Conservation (phyloP, 2,888 invertebrate genomes). For the Nemapogon koenigi region DNA sequence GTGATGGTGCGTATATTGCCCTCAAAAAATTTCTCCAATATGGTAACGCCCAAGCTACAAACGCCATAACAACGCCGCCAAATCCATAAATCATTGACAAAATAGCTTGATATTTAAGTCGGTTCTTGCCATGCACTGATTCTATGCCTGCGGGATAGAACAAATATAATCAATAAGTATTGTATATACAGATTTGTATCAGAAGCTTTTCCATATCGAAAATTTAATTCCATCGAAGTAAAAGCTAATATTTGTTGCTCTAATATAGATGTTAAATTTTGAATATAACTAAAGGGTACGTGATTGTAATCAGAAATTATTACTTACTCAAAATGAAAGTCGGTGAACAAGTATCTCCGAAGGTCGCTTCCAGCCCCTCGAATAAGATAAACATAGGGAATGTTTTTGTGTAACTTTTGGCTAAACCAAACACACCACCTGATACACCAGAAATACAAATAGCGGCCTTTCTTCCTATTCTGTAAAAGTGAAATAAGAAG, state of each 20-base stretch:
- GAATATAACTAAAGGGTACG: neutral
- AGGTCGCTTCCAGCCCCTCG: slow-evolving; percentile 60
- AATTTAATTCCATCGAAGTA: neutral
- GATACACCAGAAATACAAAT: slow-evolving; percentile 55
- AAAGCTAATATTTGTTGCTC: neutral
- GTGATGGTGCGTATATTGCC: slow-evolving; percentile 71
- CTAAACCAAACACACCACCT: slow-evolving; percentile 55
- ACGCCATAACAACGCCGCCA: slow-evolving; percentile 68
- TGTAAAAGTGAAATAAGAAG: no score
- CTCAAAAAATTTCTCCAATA: slow-evolving; percentile 74
- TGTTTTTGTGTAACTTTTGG: slow-evolving; percentile 59
- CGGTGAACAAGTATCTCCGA: slow-evolving; percentile 23
- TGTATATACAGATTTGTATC: neutral
- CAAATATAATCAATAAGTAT: neutral
- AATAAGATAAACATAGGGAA: slow-evolving; percentile 57
- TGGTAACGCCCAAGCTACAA: slow-evolving; percentile 67
- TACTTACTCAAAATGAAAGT: slow-evolving; percentile 23
- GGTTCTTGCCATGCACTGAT: slow-evolving; percentile 5
- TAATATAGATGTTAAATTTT: no score
- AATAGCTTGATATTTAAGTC: slow-evolving; percentile 5
- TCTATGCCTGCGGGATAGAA: slow-evolving; percentile 8
- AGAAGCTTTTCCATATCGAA: neutral
- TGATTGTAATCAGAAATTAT: neutral
- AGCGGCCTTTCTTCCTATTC: slow-evolving; percentile 61
- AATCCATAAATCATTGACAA: slow-evolving; percentile 18